Percentiles rank a stretch among this genome's conserved stretches.
Conservation (phyloP, 2,113 vertebrate species). For the Rhegmatorhina hoffmannsi region DNA sequence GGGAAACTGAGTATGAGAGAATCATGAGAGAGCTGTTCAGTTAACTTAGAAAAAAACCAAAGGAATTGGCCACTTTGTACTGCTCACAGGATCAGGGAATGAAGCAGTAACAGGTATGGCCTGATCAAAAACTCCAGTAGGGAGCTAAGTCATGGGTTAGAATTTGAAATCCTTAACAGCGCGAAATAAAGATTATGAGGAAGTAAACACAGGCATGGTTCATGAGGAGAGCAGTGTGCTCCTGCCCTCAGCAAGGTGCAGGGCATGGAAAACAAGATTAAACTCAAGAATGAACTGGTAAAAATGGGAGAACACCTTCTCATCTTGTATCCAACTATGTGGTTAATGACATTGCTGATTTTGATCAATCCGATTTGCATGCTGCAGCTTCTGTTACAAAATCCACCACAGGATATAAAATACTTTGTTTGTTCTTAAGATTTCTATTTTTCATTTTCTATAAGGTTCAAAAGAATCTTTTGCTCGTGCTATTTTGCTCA, state of each 20-base stretch:
- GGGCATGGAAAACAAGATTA: background rate
- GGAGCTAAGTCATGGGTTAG: background rate
- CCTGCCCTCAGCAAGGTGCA: background rate
- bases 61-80: background rate
- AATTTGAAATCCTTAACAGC: background rate
- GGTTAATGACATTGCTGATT: background rate
- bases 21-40: background rate
- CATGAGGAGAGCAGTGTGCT: background rate
- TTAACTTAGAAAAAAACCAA: background rate
- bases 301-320: background rate
- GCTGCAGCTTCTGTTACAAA: background rate
- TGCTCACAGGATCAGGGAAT: background rate
- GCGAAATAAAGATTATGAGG: background rate
- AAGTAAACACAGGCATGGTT: background rate
- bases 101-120: background rate
- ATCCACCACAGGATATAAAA: background rate
- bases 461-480: slow-evolving; percentile 49
- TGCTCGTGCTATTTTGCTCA: slow-evolving; percentile 4
- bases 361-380: background rate
- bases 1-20: background rate
- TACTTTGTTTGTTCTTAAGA: background rate
- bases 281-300: background rate
- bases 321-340: background rate
- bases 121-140: background rate
- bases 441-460: slow-evolving; percentile 10